Evolutionary conservation across 2,888 invertebrate genomes (phyloP).

Genomic region (Panorpa germanica): DNA sequence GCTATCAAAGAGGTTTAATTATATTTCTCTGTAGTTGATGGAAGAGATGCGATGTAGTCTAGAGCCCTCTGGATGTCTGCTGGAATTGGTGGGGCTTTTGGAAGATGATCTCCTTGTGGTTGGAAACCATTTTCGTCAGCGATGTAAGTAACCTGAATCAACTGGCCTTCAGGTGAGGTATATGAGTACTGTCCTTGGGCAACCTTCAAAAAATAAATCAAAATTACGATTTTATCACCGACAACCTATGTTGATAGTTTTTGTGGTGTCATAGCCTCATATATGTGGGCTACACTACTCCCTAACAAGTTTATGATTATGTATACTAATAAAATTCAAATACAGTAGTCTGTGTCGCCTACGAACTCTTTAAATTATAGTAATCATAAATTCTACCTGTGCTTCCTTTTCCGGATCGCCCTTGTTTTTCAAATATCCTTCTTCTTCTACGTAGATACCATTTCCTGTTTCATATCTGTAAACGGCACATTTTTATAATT

Average conservation of each 20-base stretch:
- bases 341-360: too few relatives aligned
- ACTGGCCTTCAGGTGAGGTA: slow-evolving; percentile 38
- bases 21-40: slow-evolving; percentile 22
- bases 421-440: slow-evolving; percentile 34
- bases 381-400: too few relatives aligned
- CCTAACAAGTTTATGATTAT: too few relatives aligned
- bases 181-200: slow-evolving; percentile 44
- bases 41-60: slow-evolving; percentile 43
- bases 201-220: slow-evolving; percentile 18
- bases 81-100: slow-evolving; percentile 45
- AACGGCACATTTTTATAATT: slow-evolving; percentile 21
- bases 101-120: slow-evolving; percentile 27
- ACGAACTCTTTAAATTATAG: too few relatives aligned
- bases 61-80: slow-evolving; percentile 44
- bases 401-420: slow-evolving; percentile 30
- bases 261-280: too few relatives aligned
- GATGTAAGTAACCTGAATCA: slow-evolving; percentile 37
- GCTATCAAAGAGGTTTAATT: too few relatives aligned
- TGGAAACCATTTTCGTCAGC: slow-evolving; percentile 55
- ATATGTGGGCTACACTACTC: too few relatives aligned
- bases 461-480: slow-evolving; percentile 36
- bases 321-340: too few relatives aligned
- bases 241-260: too few relatives aligned
- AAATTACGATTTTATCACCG: background rate
- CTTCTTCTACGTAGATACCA: slow-evolving; percentile 34